Evolutionary conservation across 2,113 vertebrate genomes (phyloP).

Genomic region (Potamarius usumacintae): DNA sequence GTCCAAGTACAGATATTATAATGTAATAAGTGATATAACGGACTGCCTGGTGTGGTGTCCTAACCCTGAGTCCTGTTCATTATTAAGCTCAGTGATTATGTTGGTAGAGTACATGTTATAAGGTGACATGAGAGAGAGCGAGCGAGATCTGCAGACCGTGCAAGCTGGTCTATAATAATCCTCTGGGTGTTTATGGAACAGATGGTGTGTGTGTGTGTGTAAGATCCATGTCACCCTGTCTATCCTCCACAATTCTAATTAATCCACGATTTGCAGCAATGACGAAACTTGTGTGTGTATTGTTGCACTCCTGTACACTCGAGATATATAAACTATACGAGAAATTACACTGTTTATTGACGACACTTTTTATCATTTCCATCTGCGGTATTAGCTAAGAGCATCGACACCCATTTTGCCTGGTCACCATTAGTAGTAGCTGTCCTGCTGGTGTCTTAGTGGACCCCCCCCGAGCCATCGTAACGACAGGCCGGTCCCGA

Average conservation of each 20-base stretch:
- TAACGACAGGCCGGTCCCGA: constrained; percentile 55
- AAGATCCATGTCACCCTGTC: constrained; percentile 36
- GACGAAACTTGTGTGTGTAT: constrained; percentile 10
- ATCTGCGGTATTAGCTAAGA: not conserved
- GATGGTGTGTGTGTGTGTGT: constrained; percentile 62
- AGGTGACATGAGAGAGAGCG: constrained; percentile 16
- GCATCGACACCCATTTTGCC: not conserved
- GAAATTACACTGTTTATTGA: not conserved
- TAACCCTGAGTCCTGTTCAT: not conserved
- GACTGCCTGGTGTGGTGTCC: not conserved
- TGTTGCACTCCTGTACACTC: too few species aligned
- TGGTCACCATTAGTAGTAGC: not conserved
- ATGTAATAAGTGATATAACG: not conserved
- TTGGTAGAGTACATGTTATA: not conserved
- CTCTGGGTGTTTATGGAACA: constrained; percentile 69
- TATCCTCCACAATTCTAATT: constrained; percentile 38
- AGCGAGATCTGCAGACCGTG: constrained; percentile 38
- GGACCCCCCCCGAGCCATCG: constrained; percentile 9
- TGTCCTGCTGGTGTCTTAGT: constrained; percentile 8
- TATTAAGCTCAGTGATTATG: not conserved
- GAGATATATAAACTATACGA: too few species aligned
- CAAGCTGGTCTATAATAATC: constrained; percentile 66
- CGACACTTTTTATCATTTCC: too few species aligned
- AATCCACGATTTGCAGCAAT: constrained; percentile 46
- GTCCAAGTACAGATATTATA: not conserved